Base-by-base conservation (phyloP, 2,797 vertebrate genomes). In the Acomys russatus region DNA sequence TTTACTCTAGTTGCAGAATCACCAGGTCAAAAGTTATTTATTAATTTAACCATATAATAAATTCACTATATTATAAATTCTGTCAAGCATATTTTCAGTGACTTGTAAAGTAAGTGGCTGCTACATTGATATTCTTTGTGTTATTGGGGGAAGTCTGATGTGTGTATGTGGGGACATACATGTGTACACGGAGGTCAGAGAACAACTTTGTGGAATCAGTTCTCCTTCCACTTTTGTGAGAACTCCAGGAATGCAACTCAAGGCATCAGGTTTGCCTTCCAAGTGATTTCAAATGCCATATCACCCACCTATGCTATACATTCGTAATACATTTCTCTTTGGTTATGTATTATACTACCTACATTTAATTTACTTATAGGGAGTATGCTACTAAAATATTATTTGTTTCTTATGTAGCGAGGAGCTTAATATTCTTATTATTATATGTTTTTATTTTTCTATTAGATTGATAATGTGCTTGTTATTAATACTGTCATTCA, bases 51-150 rank as follows among this genome's bases (percentile, higher is more conserved):
- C 56, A 83, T 90, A 23, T 85, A 71, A 49, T 35, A 91, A 93
- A 88, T 90, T 76, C 25, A 20, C 63, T 85, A 8, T 90, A 49
- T 85, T 66, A 51, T 61, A 94, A 87, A 90, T 82, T 71, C 14
- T 80, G 12, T 90, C 49, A 74, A 95, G 66, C 0, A 35, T 11
- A 12, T 85, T 77, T 92, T 93, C 4, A 82, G 28, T 74, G 8
- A 5, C 17, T 78, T 64, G 4, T 70, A 77, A 94, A 51, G 20
- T 35, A 25, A 2, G 22, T 68, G 38, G 15, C 78, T 74, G 8
- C 11, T 87, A 92, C 25, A 30, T 23, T 73, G 2, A 54, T 22
- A 77, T 76, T 91, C 44, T 84, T 49, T 56, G 28, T 1, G 49
- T 80, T 79, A 68, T 54, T 86, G 38, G 33, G 30, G 30, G 17